These are phyloP conservation scores for Gallinago jamesoni DNA, from an alignment of 2,113 vertebrate species.

Conservation along the genomic window DNA sequence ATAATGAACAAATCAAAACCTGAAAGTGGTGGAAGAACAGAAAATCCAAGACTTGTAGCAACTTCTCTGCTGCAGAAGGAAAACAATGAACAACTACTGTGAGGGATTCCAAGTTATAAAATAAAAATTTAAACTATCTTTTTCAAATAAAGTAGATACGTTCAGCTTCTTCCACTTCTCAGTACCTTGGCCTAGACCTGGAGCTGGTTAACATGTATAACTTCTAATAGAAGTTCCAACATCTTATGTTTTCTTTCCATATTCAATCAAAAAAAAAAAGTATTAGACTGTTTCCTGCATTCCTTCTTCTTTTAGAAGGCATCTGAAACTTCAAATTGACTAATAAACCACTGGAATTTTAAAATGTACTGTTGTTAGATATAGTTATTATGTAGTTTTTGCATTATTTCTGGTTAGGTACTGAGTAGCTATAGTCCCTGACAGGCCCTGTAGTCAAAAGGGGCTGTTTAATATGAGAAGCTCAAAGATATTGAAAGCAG, in stretches of 20 bases:
- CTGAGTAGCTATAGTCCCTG: not conserved
- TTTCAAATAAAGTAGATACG: not conserved
- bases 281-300: not conserved
- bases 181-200: not conserved
- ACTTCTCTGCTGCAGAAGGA: not conserved
- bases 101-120: not conserved
- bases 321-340: not conserved
- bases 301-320: not conserved
- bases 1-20: not conserved
- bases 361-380: not conserved
- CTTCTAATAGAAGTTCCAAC: not conserved
- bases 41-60: not conserved
- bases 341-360: not conserved
- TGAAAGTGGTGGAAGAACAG: not conserved
- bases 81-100: not conserved
- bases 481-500: not conserved
- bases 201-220: not conserved
- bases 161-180: not conserved
- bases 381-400: not conserved
- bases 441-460: not conserved
- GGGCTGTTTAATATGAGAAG: not conserved
- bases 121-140: not conserved
- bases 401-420: not conserved
- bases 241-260: not conserved
- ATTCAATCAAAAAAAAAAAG: not conserved